Base-by-base conservation (phyloP, 92 coral and sea anemone genomes). In the Chrysogorgia sp. region DNA sequence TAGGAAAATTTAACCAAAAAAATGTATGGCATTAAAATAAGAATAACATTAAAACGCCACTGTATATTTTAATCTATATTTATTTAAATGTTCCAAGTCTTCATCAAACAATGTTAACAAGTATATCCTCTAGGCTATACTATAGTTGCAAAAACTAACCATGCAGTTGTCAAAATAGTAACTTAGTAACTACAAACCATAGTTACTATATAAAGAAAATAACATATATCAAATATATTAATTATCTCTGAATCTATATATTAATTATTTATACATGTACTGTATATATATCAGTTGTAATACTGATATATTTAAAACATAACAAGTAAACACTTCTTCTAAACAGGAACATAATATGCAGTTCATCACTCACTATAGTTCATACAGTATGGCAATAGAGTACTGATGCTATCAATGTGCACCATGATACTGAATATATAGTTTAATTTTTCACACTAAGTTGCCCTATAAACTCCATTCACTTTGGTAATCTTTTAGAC, bases 401-500 rank as follows among this genome's bases (percentile, higher is more conserved):
- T 52, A 52, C 59, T 52, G 22, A 52, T 17, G 22, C 21, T 52
- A 52, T 17, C 21, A 52, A 52, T 52, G 59, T 52, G 26, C 59
- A 17, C 22, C 26, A 17, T 43, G 9, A 52, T 52, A 52, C 59
- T 52, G 22, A 52, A 52, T 23, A 52, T 52, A 17, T 52, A 52
- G 26, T 17, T 17, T 52, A 52, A 37, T 37, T 37, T 37, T 37
- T 37, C 43, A 37, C 43, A 63, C 69, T n/a, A 2, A 15, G 33
- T 15, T 34, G 15, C 10, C 34, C 30, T 8, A 67, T 0, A 67
- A 15, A 13, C 10, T 29, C 63, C 63, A 48, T 10, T 71, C 35
- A 31, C 77, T 71, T 37, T 49, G 60, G 23, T 22, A 49, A 34
- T 71, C 43, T 48, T 71, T 71, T 6, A 71, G 30, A 9, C 0